A percentile compares a stretch with the other conserved stretches of the same genome.
These are phyloP conservation scores for Chionis minor DNA, from an alignment of 2,113 vertebrate genomes.

Conservation along the genomic window DNA sequence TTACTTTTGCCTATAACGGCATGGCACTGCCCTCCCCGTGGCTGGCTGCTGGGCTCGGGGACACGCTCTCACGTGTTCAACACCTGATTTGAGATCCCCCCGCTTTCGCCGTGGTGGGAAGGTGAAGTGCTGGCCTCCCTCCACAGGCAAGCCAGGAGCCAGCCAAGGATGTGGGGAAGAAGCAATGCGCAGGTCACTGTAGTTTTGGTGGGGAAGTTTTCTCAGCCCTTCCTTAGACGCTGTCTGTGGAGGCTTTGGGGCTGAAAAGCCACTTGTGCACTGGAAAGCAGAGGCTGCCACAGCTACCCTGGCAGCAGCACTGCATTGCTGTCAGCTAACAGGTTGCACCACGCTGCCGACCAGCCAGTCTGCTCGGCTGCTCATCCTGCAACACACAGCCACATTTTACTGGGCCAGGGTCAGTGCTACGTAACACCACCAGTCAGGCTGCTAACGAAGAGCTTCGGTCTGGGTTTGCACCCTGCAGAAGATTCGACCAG, in stretches of 20 bases:
- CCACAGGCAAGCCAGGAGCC: neutral
- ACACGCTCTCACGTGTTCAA: fast-evolving
- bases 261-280: neutral
- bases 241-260: neutral
- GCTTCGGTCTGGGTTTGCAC: neutral
- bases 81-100: neutral
- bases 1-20: neutral
- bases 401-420: neutral
- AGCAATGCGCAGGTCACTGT: neutral
- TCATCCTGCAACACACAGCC: neutral
- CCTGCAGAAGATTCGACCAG: neutral
- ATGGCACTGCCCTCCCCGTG: neutral
- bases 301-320: neutral
- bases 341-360: neutral
- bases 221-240: neutral
- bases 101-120: neutral
- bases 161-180: neutral
- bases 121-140: neutral
- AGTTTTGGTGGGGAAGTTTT: neutral
- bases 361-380: neutral
- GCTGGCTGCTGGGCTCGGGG: neutral
- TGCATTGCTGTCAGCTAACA: neutral
- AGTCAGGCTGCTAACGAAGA: neutral
- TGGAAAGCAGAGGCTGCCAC: neutral
- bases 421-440: fast-evolving